These are phyloP conservation scores for Stichodactyla helianthus DNA, from an alignment of 64 coral and sea anemone genomes.

Conservation along the genomic window DNA sequence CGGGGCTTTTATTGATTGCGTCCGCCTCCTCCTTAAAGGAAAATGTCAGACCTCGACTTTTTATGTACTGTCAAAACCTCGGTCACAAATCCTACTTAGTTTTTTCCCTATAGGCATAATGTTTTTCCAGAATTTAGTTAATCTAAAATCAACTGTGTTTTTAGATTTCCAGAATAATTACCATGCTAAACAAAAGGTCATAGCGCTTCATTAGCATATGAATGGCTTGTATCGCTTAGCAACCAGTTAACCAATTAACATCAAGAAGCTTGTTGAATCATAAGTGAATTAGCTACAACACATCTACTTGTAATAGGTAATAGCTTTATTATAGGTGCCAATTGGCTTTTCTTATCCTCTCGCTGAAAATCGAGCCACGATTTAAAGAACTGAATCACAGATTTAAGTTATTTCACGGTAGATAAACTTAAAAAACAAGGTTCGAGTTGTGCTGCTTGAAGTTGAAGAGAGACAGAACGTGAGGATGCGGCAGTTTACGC, in stretches of 20 bases:
- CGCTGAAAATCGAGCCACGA: neutral
- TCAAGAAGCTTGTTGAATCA: constrained; percentile 13
- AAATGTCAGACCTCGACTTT: no score
- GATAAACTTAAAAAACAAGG: no score
- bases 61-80: no score
- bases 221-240: neutral
- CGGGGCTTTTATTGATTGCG: no score
- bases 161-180: no score
- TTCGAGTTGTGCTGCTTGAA: no score
- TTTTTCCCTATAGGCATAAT: no score
- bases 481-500: constrained; percentile 11
- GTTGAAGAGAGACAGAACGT: neutral
- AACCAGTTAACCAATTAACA: constrained; percentile 14
- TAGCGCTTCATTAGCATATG: neutral
- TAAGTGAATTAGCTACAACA: neutral
- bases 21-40: no score
- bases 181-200: neutral
- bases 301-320: neutral
- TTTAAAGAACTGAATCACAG: neutral
- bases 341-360: neutral
- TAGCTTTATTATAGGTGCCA: neutral
- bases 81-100: no score
- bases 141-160: no score
- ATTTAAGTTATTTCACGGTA: neutral
- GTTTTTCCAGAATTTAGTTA: no score